Evolutionary conservation across 2,888 invertebrate genomes (phyloP).

Genomic region (Drosophila basisetae): DNA sequence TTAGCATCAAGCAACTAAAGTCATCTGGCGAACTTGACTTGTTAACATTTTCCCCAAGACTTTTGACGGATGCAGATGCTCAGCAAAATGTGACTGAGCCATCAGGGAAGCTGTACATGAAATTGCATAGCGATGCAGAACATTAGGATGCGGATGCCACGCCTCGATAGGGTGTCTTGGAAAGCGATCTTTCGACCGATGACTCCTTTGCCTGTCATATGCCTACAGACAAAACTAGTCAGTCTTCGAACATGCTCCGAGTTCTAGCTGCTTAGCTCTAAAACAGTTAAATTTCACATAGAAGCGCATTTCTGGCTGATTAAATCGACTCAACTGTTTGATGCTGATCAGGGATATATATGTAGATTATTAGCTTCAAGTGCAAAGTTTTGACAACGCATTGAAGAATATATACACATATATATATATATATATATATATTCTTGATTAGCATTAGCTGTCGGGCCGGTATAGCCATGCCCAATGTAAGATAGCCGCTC

Average conservation of each 20-base stretch:
- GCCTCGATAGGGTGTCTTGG: background rate
- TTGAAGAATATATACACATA: background rate
- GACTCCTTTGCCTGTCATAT: background rate
- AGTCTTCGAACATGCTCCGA: background rate
- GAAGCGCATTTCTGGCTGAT: background rate
- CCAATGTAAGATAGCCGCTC: background rate
- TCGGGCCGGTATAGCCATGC: background rate
- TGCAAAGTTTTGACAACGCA: too few relatives aligned
- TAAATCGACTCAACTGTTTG: background rate
- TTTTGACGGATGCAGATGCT: background rate
- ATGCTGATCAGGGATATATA: background rate
- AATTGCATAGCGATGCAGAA: background rate
- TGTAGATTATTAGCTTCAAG: background rate
- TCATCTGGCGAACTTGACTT: background rate
- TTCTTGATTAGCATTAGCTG: background rate
- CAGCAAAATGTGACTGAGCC: background rate
- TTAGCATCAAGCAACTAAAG: background rate
- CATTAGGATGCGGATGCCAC: background rate
- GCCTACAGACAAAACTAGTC: background rate
- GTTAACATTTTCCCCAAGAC: background rate
- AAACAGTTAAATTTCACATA: background rate
- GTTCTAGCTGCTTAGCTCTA: background rate
- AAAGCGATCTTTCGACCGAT: background rate
- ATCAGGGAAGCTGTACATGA: background rate
- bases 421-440: background rate